phyloP scores from a whole-genome alignment of 2,113 vertebrate species.

The Turnix velox region DNA sequence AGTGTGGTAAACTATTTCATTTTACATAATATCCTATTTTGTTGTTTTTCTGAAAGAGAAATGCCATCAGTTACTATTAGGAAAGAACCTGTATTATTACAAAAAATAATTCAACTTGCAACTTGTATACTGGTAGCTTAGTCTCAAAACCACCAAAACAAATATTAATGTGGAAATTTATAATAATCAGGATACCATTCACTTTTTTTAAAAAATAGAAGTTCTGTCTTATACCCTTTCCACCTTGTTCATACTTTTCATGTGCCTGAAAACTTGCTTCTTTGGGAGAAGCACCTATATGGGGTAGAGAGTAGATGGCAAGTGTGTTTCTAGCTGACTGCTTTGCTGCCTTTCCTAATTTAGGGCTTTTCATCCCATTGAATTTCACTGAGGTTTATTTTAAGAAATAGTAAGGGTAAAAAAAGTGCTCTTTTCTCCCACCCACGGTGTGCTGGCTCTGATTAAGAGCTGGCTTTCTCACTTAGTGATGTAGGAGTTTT shows the following conservation, averaged over 20 bases:
- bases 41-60: neutral
- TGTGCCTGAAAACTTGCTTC: neutral
- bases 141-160: neutral
- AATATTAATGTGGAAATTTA: neutral
- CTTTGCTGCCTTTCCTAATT: constrained; percentile 12
- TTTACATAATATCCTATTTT: neutral
- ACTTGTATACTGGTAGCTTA: neutral
- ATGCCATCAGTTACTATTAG: neutral
- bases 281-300: neutral
- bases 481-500: constrained; percentile 38
- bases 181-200: neutral
- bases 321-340: neutral
- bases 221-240: neutral
- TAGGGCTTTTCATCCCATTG: neutral
- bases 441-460: constrained; percentile 47
- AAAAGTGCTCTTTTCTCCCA: constrained; percentile 28
- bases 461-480: constrained; percentile 13
- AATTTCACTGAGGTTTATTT: constrained; percentile 46
- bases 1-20: neutral
- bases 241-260: neutral
- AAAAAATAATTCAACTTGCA: neutral
- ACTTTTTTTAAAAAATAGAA: neutral
- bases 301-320: neutral
- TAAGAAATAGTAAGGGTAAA: constrained; percentile 34
- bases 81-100: neutral